Base-by-base conservation (phyloP, 1,140 invertebrate species). In the Zophobas atratus region DNA sequence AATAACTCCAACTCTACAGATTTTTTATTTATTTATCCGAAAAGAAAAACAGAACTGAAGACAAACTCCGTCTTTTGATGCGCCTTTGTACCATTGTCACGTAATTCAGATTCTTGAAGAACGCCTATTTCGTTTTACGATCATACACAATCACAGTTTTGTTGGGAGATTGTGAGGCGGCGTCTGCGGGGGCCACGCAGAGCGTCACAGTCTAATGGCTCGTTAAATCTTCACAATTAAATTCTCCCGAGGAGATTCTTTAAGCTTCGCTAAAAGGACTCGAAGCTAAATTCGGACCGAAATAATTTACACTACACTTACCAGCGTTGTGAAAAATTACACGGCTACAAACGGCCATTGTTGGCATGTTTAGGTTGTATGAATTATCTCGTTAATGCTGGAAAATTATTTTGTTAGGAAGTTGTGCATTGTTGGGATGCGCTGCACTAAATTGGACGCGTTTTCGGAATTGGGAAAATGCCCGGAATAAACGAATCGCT, bases 41-140 rank as follows among this genome's bases (percentile, higher is more conserved):
- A 55, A 2, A 55, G 8, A 60, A 35, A 60, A 2, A 56, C 53
- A 34, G 0, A 56, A 46, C 6, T 46, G 6, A 46, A 46, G 6
- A 46, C 43, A 4, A 56, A 56, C 8, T 51, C 33, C 49, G 60
- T 5, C 60, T 67, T 67, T 67, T 67, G 60, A 67, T 43, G 38
- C 38, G 60, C 32, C 60, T 67, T 67, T 67, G 60, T 67, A 46
- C 5, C 60, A 67, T 67, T 67, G 60, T 67, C 60, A 67, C 60
- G 60, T 67, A 67, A 67, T 67, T 67, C 60, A 67, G 60, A 63
- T 36, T 63, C 57, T 36, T 38, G 57, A 36, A 63, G 57, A 43
- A 67, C 60, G 60, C 20, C 39, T 67, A 67, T 67, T 67, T 67
- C 39, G 60, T 67, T 67, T 67, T 67, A 67, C 60, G 60, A 67